Conservation (phyloP, 1,140 invertebrate genomes). For the Pseudomyrmex sp. region DNA sequence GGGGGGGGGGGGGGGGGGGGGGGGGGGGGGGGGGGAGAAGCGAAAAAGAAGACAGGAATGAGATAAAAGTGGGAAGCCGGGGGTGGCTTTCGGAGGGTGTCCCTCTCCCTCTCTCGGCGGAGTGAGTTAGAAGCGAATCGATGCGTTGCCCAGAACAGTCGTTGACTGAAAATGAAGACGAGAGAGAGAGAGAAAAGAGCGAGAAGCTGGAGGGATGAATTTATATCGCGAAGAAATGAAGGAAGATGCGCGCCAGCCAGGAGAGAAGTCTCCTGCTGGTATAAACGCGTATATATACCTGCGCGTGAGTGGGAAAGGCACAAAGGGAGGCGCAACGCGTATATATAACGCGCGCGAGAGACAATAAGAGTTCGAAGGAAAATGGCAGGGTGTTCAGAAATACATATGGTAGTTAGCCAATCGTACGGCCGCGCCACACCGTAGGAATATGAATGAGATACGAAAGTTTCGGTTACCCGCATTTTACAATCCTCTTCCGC, state of each 20-base stretch:
- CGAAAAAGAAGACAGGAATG: conserved; percentile 22
- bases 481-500: conserved; percentile 78
- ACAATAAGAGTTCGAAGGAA: conserved; percentile 55
- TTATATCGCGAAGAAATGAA: conserved; percentile 59
- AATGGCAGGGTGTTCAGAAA: conserved; percentile 67
- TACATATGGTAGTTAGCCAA: conserved; percentile 83
- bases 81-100: conserved; percentile 62
- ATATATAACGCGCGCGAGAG: conserved; percentile 37
- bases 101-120: conserved; percentile 49
- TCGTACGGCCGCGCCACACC: conserved; percentile 79
- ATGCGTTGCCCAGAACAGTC: conserved; percentile 80
- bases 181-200: conserved; percentile 57
- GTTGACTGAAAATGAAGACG: conserved; percentile 75
- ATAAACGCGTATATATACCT: conserved; percentile 33
- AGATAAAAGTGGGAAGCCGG: conserved; percentile 60
- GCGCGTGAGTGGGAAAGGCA: no score
- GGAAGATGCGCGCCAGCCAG: conserved; percentile 1
- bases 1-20: conserved; percentile 49
- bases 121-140: conserved; percentile 80
- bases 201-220: conserved; percentile 59
- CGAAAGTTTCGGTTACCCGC: conserved; percentile 74
- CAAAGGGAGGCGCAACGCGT: no score
- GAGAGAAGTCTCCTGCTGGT: conserved; percentile 15
- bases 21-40: no score
- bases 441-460: conserved; percentile 84